Evolutionary conservation across 2,797 vertebrate genomes (phyloP).

Genomic region (Notoglanidium macrostoma): DNA sequence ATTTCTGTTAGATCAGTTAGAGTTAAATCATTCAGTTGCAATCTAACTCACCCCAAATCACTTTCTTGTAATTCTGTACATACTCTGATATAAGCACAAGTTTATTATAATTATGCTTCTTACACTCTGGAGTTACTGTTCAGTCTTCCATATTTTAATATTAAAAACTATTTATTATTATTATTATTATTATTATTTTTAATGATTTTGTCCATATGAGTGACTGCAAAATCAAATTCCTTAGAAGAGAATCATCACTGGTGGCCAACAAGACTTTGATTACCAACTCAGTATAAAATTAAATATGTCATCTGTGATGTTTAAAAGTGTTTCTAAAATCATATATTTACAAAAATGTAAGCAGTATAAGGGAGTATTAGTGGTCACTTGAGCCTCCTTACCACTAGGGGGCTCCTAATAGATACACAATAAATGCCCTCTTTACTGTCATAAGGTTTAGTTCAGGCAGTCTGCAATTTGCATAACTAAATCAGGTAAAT

Average conservation of each 20-base stretch:
- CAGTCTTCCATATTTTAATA: not conserved
- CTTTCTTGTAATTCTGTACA: no score
- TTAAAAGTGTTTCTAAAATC: not conserved
- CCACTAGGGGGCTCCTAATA: not conserved
- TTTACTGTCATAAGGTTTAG: not conserved
- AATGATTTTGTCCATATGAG: not conserved
- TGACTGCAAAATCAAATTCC: not conserved
- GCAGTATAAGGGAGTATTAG: not conserved
- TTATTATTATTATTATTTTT: not conserved
- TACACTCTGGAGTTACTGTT: not conserved
- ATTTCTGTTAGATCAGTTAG: not conserved
- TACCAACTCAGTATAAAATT: not conserved
- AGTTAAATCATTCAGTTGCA: not conserved
- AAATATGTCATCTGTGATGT: not conserved
- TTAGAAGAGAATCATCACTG: not conserved
- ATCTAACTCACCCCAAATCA: not conserved
- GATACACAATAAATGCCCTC: not conserved
- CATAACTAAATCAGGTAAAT: not conserved
- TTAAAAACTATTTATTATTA: not conserved
- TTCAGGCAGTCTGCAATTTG: not conserved
- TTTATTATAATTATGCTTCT: not conserved
- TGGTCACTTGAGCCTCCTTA: not conserved
- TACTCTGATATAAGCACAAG: not conserved
- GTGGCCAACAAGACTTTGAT: not conserved
- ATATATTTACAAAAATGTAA: not conserved